Evolutionary conservation across 2,888 invertebrate species (phyloP), one percentile per base, ranked within the genome.

Genomic region (Orchestes rusci): DNA sequence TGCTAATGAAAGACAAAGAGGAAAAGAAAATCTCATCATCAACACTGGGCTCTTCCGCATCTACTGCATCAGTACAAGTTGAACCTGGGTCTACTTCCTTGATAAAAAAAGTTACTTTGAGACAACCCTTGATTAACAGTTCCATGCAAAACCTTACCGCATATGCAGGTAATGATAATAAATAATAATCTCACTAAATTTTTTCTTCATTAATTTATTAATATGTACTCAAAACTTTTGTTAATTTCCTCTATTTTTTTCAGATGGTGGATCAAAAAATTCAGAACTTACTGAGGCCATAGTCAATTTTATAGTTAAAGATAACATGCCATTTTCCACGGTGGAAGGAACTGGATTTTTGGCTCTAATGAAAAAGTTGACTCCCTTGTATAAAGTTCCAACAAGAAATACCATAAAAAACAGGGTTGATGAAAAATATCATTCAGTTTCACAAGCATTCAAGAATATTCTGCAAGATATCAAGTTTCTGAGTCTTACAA

Each of bases 271-370:
- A 8, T 18, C 15, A 4, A 47, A 48, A 34, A 12, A 12, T 23
- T 29, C n/a, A n/a, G 18, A 29, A 39, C 43, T 55, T 15, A 52
- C 49, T 3, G 44, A 54, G 34, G 53, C 43, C 13, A 44, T 50
- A 18, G 27, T 46, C 3, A 49, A 49, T 30, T 45, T 56, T 38
- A 53, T 56, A 15, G 32, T 23, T 8, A 45, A 48, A 20, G 54
- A 54, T 29, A 50, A 49, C 27, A 28, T 43, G 23, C 53, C 53
- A 15, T 39, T 53, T 16, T 27, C n/a, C 8, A 43, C 42, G 3
- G 45, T 49, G 2, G 53, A 54, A 23, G 37, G 52, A 23, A 45
- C 46, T 31, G 54, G 52, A n/a, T 56, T 56, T 38, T 12, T 28
- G 10, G 23, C 48, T 42, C 30, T 56, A 10, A 36, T 56, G 39